Evolutionary conservation across 2,888 invertebrate genomes (phyloP), one percentile per base, ranked within the genome.

Genomic region (Pomacea canaliculata): DNA sequence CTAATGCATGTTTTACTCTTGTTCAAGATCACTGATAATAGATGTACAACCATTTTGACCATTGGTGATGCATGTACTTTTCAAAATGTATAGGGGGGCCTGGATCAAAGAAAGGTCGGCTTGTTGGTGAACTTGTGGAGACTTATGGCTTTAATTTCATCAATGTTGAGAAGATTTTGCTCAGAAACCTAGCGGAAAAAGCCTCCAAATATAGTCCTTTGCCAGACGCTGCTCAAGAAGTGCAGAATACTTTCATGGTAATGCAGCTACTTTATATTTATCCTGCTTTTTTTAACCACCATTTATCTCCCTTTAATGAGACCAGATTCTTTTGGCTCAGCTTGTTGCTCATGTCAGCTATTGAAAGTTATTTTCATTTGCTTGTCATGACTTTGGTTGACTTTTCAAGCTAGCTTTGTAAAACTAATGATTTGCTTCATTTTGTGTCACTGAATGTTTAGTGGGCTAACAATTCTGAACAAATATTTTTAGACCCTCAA

Each of bases 21-120:
- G 37, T 37, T 3, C 37, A 37, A 37, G 3, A 5, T 37, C 37
- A 37, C 37, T 37, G 37, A 37, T 12, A 49, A n/a, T 23, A n/a
- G 2, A 16, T 71, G 51, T 10, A 18, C 7, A 13, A 56, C 51
- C 4, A 7, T 4, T 1, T 4, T 56, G 16, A 56, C 16, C 51
- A 56, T 56, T 8, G 8, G 8, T 56, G 16, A 56, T 56, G 16
- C 16, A 10, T 56, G 10, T 56, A 56, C 37, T 51, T 48, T 68
- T 16, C 46, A 23, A 70, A 46, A 76, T 80, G 1, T 68, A 56
- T 81, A 90, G 90, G 90, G 65, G 90, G 90, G 2, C 90, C 90
- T 18, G 89, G 90, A 0, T 89, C 89, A 49, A 86, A 86, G 77
- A 90, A 90, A 79, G 90, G 90, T 0, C 83, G 86, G 49, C 82